Percentiles rank a stretch among this genome's conserved stretches.
Evolutionary conservation across 1,140 invertebrate species (phyloP).

Genomic region (Cotesia vestalis): DNA sequence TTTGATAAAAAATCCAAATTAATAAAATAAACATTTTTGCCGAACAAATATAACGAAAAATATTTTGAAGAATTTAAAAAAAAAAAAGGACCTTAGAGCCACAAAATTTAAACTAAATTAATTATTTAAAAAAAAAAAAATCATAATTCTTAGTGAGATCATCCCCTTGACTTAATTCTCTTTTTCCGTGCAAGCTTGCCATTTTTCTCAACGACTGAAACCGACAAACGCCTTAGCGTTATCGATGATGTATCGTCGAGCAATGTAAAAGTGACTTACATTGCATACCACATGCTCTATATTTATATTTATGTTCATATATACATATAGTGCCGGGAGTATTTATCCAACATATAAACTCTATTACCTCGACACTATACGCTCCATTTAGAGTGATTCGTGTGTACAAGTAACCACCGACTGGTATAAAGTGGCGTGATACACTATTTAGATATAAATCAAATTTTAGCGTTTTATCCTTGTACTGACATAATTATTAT

Average conservation of each 20-base stretch:
- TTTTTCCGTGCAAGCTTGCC: constrained; percentile 44
- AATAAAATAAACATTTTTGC: too few relatives aligned
- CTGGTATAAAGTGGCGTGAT: constrained; percentile 39
- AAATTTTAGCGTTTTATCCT: constrained; percentile 32
- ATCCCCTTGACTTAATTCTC: constrained; percentile 47
- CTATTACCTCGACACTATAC: constrained; percentile 1
- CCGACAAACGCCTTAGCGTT: constrained; percentile 27
- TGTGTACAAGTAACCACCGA: constrained; percentile 4
- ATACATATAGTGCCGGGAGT: background rate
- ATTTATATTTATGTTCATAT: background rate
- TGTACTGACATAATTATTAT: constrained; percentile 38
- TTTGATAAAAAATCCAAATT: too few relatives aligned
- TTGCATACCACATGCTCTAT: too few relatives aligned
- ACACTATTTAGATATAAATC: constrained; percentile 39
- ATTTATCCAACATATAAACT: background rate
- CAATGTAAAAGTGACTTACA: constrained; percentile 35
- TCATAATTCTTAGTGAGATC: constrained; percentile 47
- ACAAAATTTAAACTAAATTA: too few relatives aligned
- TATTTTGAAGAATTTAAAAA: too few relatives aligned
- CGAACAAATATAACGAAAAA: too few relatives aligned
- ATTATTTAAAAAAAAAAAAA: constrained; percentile 35
- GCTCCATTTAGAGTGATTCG: background rate
- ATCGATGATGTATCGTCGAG: constrained; percentile 39
- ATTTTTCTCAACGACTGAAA: constrained; percentile 44
- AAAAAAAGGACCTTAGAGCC: too few relatives aligned